These are phyloP conservation scores for Taurulus bubalis DNA, from an alignment of 2,113 vertebrate species.

Conservation along the genomic window DNA sequence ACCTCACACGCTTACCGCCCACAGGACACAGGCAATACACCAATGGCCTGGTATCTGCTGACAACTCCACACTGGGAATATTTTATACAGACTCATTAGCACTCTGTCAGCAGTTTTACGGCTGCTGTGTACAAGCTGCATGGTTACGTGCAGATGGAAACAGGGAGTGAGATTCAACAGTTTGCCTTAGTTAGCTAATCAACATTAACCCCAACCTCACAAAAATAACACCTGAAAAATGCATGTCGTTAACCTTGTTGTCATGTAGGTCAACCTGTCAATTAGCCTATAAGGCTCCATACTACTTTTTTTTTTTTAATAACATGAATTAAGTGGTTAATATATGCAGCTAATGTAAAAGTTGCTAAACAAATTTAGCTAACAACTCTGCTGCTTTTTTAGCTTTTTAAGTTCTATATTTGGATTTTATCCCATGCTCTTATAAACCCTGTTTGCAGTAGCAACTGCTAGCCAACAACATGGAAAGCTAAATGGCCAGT, in stretches of 20 bases:
- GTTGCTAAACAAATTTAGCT: not conserved
- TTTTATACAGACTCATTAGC: constrained; percentile 17
- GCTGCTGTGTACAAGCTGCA: constrained; percentile 15
- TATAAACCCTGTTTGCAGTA: not conserved
- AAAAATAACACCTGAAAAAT: not conserved
- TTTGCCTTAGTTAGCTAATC: not conserved
- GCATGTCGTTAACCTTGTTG: not conserved
- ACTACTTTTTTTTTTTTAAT: not conserved
- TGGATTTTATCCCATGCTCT: not conserved
- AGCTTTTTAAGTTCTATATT: not conserved
- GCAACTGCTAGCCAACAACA: not conserved
- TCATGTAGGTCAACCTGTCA: not conserved
- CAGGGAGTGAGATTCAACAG: not conserved
- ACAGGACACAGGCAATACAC: constrained; percentile 35
- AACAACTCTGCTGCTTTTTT: not conserved
- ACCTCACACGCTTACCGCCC: not conserved
- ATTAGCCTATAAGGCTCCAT: not conserved
- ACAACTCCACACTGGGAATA: constrained; percentile 47
- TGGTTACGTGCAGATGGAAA: constrained; percentile 6
- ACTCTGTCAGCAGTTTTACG: not conserved
- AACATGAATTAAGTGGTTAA: not conserved
- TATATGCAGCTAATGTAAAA: not conserved
- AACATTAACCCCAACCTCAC: not conserved
- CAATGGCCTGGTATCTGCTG: constrained; percentile 34
- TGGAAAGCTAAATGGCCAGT: not conserved